Base-by-base conservation (phyloP, 2,797 vertebrate genomes). In the Syngnathus acus region DNA sequence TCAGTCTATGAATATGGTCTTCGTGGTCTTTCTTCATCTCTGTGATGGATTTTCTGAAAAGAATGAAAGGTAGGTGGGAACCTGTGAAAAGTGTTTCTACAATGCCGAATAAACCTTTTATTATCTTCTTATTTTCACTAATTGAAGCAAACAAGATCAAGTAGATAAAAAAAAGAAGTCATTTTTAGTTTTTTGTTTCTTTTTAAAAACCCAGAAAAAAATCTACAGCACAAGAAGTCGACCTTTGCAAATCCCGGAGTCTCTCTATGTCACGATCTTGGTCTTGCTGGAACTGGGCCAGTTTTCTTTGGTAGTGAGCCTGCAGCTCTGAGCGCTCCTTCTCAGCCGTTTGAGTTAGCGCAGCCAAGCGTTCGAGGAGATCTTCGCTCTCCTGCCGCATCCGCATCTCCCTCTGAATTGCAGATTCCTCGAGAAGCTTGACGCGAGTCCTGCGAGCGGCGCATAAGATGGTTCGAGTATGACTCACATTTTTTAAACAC, bases 11-110 rank as follows among this genome's bases (percentile, higher is more conserved):
- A 26, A 97, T 78, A 78, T 97, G 95, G 38, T 97, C 91, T 72
- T 95, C 92, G 0, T 97, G 89, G 77, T 97, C 94, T 68, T 85
- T 93, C 84, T 89, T 92, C 93, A 97, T 94, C 67, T 95, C 94
- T 55, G 90, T 74, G 66, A 97, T 88, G 7, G 95, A 94, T 9
- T 81, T 86, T 78, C 95, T 97, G 62, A 0, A 68, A 11, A 9
- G 4, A 47, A 23, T 68, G 1, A 70, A 38, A 17, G 0, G 5
- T 21, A 11, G 38, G 37, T 43, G 13, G 1, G 19, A 32, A 32
- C 32, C 0, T 32, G 32, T 32, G 4, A 32, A 32, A 32, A 16
- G 0, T 16, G 21, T 9, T 45, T 16, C 39, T 14, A 43, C 11
- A 43, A 62, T 43, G 9, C 21, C 23, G 3, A 14, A 11, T 2